Conservation (phyloP, 2,113 vertebrate species). For the Mastomys coucha region DNA sequence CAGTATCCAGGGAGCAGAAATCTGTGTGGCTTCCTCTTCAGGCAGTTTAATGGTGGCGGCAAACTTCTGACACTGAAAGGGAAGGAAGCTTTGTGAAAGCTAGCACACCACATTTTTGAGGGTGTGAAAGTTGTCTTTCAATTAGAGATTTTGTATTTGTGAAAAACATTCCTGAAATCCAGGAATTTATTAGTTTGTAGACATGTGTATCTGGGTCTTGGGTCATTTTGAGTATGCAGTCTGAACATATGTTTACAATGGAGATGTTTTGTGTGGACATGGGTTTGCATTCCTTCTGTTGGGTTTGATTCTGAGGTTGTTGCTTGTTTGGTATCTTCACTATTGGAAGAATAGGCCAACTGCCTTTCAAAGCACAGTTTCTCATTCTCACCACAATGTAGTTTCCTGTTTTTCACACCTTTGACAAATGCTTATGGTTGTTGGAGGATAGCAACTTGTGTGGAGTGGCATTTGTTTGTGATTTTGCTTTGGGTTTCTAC, state of each 20-base stretch:
- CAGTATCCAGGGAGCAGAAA: slow-evolving; percentile 74
- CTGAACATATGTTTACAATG: not conserved
- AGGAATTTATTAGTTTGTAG: not conserved
- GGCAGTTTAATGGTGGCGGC: slow-evolving; percentile 73
- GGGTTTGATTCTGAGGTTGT: not conserved
- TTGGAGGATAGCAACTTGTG: not conserved
- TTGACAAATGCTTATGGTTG: not conserved
- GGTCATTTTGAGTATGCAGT: not conserved
- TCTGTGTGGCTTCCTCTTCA: slow-evolving; percentile 81
- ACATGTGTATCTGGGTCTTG: not conserved
- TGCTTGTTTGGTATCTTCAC: not conserved
- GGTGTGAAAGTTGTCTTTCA: not conserved
- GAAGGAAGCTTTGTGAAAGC: slow-evolving; percentile 53
- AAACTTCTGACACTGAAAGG: slow-evolving; percentile 62
- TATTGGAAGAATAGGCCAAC: not conserved
- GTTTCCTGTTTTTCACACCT: not conserved
- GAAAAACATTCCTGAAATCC: not conserved
- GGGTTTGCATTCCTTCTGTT: not conserved
- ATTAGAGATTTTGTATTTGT: not conserved
- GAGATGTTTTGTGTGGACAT: not conserved
- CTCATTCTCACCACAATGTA: not conserved
- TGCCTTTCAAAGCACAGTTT: not conserved
- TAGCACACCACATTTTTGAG: not conserved
- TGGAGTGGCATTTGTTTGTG: not conserved
- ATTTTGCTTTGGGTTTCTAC: not conserved